A percentile compares a stretch with the other conserved stretches of the same genome.
Conservation (phyloP, 2,797 vertebrate species). For the Pantherophis alleghaniensis region DNA sequence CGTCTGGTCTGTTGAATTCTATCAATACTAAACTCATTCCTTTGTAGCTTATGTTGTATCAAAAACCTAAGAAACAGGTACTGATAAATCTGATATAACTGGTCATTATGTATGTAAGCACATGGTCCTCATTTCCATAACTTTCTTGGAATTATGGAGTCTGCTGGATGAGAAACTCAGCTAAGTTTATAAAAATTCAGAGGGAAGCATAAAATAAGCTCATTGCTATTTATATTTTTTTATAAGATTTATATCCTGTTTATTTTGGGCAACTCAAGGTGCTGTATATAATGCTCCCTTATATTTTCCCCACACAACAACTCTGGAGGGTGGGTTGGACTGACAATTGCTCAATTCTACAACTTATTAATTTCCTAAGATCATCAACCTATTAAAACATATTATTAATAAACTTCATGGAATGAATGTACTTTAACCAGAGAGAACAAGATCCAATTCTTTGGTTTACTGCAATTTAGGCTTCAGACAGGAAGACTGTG, state of each 20-base stretch:
- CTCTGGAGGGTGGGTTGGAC: neutral
- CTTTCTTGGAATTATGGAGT: neutral
- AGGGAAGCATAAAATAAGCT: neutral
- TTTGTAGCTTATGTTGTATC: neutral
- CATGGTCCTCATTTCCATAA: neutral
- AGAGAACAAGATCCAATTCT: neutral
- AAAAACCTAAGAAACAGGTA: neutral
- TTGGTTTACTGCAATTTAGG: neutral
- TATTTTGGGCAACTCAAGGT: neutral
- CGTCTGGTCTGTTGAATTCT: neutral
- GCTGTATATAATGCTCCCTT: neutral
- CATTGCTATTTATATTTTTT: neutral
- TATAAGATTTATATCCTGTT: neutral
- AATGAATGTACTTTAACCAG: neutral
- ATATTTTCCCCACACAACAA: neutral
- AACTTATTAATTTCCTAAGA: neutral
- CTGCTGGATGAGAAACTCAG: neutral
- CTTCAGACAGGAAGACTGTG: neutral
- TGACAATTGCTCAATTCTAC: neutral
- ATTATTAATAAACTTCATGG: neutral
- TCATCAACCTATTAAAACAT: neutral
- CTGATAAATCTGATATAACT: accelerated
- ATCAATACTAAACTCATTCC: neutral
- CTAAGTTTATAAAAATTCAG: neutral
- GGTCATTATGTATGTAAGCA: neutral